Conservation (phyloP, 2,113 vertebrate genomes). For the Podiceps cristatus region DNA sequence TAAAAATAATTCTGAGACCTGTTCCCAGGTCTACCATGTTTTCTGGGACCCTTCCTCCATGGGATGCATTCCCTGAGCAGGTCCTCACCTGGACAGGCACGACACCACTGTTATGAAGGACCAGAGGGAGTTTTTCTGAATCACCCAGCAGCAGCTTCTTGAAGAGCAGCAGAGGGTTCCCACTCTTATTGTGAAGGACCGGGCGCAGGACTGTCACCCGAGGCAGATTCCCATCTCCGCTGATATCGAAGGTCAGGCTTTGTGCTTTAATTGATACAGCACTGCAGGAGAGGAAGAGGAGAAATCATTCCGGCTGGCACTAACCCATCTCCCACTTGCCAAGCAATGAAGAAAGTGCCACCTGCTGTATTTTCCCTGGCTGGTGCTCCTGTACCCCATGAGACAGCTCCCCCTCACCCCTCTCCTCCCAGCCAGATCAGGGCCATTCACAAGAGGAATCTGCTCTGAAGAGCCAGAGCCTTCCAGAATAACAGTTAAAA, state of each 20-base stretch:
- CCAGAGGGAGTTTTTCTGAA: constrained; percentile 75
- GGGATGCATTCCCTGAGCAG: not conserved
- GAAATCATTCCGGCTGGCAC: not conserved
- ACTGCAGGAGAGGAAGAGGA: constrained; percentile 45
- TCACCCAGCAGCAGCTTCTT: constrained; percentile 77
- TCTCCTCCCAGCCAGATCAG: not conserved
- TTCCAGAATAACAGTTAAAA: not conserved
- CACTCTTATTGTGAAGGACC: constrained; percentile 63
- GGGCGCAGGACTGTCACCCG: constrained; percentile 81
- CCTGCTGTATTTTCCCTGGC: rapidly evolving
- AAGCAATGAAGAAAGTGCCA: not conserved
- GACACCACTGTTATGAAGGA: constrained; percentile 82
- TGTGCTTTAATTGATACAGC: constrained; percentile 7
- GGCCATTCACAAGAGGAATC: not conserved
- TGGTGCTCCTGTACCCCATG: not conserved
- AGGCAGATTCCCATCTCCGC: constrained; percentile 86
- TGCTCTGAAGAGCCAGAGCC: not conserved
- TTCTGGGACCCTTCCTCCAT: not conserved
- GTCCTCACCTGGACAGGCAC: constrained; percentile 81
- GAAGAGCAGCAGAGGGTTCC: constrained; percentile 84
- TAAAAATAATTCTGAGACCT: not conserved
- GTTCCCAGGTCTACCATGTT: not conserved
- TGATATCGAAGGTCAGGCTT: constrained; percentile 80
- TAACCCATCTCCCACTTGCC: not conserved
- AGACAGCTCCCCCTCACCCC: not conserved